Evolutionary conservation across 2,888 invertebrate genomes (phyloP).

Genomic region (Bombyx huttoni): DNA sequence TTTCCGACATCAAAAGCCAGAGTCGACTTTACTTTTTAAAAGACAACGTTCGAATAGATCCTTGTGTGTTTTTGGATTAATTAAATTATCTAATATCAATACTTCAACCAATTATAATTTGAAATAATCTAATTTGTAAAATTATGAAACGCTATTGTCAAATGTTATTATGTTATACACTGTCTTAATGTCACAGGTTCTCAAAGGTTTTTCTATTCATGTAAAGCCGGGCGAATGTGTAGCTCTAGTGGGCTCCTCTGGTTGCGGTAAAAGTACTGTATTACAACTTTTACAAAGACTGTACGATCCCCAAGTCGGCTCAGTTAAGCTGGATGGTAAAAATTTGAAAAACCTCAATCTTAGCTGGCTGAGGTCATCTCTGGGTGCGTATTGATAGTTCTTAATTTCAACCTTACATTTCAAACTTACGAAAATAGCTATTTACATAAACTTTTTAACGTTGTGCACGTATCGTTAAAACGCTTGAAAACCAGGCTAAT

Average conservation of each 20-base stretch:
- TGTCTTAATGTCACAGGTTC: conserved; percentile 47
- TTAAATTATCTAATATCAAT: no score
- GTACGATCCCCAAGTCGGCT: conserved; percentile 76
- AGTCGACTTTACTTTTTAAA: no score
- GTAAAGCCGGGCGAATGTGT: conserved; percentile 79
- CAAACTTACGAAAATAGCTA: neutral
- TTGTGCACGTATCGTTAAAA: no score
- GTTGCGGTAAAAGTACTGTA: conserved; percentile 87
- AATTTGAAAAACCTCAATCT: conserved; percentile 80
- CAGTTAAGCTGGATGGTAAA: conserved; percentile 76
- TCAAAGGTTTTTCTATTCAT: conserved; percentile 77
- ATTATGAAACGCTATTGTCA: no score
- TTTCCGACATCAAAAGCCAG: no score
- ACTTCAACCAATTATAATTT: no score
- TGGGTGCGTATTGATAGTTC: conserved; percentile 55
- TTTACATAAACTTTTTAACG: neutral
- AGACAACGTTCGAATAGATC: no score
- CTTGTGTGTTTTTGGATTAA: no score
- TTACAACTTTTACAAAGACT: conserved; percentile 82
- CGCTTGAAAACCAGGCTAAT: no score
- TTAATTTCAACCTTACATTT: neutral
- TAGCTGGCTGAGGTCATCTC: conserved; percentile 80
- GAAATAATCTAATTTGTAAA: no score
- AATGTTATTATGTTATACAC: neutral
- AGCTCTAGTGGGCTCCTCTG: conserved; percentile 81